These are phyloP conservation scores for Arremon aurantiirostris DNA, from an alignment of 2,797 vertebrate genomes.

Conservation along the genomic window DNA sequence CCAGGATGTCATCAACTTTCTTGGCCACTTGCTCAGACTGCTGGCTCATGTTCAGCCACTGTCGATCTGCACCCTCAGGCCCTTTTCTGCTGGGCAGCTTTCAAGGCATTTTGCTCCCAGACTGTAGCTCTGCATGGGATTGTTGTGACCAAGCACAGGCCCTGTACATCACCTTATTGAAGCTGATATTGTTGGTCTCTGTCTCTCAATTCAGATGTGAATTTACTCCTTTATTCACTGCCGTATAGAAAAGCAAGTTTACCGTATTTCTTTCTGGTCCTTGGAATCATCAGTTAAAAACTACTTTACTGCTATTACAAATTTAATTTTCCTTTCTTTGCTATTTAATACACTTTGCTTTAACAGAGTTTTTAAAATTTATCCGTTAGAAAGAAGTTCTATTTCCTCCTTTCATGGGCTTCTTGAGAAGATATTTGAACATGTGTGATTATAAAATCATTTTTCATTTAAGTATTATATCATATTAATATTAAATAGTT, in stretches of 20 bases:
- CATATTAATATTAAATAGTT: neutral
- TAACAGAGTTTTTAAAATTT: neutral
- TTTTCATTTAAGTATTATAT: neutral
- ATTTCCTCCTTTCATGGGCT: neutral
- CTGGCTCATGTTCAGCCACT: neutral
- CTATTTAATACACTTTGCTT: neutral
- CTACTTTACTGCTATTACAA: neutral
- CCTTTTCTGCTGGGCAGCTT: neutral
- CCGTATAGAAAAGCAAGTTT: neutral
- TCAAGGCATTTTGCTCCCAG: neutral
- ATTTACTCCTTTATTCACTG: neutral
- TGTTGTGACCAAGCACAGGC: fast-evolving
- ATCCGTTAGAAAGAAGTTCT: neutral
- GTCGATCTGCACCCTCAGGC: neutral
- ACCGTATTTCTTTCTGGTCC: neutral
- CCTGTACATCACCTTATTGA: fast-evolving
- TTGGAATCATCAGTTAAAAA: neutral
- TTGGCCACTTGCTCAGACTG: neutral
- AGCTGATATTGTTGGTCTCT: fast-evolving
- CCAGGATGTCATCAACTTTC: neutral
- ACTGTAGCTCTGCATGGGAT: too few relatives aligned
- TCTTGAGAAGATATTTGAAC: neutral
- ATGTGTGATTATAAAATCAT: neutral
- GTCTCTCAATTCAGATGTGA: neutral
- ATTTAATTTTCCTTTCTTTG: neutral